phyloP scores from a whole-genome alignment of 2,888 invertebrate species.

The Cheilosia soror region DNA sequence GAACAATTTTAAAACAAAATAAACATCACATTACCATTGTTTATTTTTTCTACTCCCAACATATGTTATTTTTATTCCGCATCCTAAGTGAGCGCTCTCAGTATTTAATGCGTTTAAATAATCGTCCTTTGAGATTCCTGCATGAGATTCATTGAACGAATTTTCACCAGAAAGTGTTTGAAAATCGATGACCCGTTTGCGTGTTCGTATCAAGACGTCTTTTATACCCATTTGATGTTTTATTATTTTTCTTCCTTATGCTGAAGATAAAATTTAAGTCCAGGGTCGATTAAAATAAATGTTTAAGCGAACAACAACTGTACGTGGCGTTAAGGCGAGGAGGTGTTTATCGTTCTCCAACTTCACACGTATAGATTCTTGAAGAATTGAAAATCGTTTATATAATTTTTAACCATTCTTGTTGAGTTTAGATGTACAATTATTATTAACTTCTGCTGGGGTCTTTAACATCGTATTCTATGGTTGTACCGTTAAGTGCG shows the following conservation, averaged over 20 bases:
- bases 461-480: neutral
- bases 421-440: neutral
- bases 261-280: conserved; percentile 29
- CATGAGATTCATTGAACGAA: neutral
- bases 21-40: conserved; percentile 12
- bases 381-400: conserved; percentile 7
- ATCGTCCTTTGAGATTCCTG: neutral
- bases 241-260: conserved; percentile 1
- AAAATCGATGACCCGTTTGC: conserved; percentile 39
- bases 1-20: conserved; percentile 15
- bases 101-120: conserved; percentile 8
- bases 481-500: too few relatives aligned
- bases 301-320: conserved; percentile 17
- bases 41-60: conserved; percentile 4
- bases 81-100: neutral
- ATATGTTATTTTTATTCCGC: neutral
- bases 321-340: neutral
- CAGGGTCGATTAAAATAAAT: conserved; percentile 18
- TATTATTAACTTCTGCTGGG: neutral
- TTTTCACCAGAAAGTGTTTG: neutral
- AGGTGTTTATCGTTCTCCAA: conserved; percentile 1
- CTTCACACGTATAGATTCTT: neutral
- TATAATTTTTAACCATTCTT: conserved; percentile 2
- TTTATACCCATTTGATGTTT: conserved; percentile 9
- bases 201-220: conserved; percentile 20